Evolutionary conservation across 2,888 invertebrate genomes (phyloP).

Genomic region (Empis stercorea): DNA sequence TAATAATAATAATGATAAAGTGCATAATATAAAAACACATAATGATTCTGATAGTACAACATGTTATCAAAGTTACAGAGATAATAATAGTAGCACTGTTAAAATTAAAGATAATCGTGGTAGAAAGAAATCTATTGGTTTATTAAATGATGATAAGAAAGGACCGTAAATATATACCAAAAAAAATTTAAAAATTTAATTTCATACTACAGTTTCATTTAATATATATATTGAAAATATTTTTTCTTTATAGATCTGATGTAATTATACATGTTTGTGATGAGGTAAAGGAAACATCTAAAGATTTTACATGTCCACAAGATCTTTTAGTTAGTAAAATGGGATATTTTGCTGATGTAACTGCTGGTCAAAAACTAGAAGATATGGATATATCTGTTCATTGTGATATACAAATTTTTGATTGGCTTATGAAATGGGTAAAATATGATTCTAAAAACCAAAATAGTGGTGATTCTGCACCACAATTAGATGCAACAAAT

Average conservation of each 20-base stretch:
- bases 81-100: no score
- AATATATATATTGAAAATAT: not conserved
- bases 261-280: slow-evolving; percentile 93
- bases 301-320: slow-evolving; percentile 81
- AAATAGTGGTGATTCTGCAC: slow-evolving; percentile 35
- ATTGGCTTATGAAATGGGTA: slow-evolving; percentile 96
- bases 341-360: slow-evolving; percentile 89
- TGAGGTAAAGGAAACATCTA: slow-evolving; percentile 78
- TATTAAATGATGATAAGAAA: not conserved
- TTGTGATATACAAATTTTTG: slow-evolving; percentile 90
- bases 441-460: slow-evolving; percentile 50
- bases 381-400: slow-evolving; percentile 96
- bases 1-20: no score
- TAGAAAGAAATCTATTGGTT: no score
- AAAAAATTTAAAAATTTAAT: not conserved
- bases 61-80: no score
- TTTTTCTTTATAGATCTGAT: slow-evolving; percentile 53
- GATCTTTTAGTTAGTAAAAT: slow-evolving; percentile 77
- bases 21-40: no score
- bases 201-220: not conserved
- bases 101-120: no score
- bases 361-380: slow-evolving; percentile 64
- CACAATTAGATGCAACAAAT: slow-evolving; percentile 63
- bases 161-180: not conserved
- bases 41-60: no score